Evolutionary conservation across 2,797 vertebrate genomes (phyloP).

Genomic region (Coregonus ussuriensis): DNA sequence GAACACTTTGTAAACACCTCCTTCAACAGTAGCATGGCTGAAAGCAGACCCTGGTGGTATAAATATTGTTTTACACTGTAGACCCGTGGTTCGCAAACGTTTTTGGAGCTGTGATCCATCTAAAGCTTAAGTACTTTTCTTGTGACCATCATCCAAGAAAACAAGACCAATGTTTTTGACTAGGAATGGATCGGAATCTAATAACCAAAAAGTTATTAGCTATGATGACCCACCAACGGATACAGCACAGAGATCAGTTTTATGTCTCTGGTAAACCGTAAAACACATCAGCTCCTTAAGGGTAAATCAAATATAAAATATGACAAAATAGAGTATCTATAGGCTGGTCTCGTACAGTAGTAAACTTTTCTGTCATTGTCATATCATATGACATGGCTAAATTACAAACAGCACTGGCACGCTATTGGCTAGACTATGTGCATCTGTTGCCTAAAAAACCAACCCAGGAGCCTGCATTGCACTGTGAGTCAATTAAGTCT

Average conservation of each 20-base stretch:
- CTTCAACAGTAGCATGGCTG: slow-evolving; percentile 26
- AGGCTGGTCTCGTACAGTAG: no score
- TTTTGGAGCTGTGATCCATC: background rate
- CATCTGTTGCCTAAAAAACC: background rate
- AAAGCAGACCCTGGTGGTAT: slow-evolving; percentile 38
- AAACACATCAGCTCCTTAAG: background rate
- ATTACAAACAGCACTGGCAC: background rate
- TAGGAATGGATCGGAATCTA: no score
- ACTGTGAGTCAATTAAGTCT: slow-evolving; percentile 3
- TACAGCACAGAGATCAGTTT: no score
- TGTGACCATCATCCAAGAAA: no score
- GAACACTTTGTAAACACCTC: slow-evolving; percentile 55
- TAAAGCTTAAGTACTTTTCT: background rate
- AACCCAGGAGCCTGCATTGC: background rate
- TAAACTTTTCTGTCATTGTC: background rate
- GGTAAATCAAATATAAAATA: background rate
- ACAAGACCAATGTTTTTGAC: no score
- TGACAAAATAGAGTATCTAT: background rate
- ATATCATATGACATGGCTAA: background rate
- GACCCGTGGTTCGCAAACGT: background rate
- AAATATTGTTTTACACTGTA: slow-evolving; percentile 47
- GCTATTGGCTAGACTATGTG: background rate
- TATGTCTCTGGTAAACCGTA: no score
- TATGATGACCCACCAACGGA: no score
- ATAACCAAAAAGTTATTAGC: no score